Percentiles rank a stretch among this genome's conserved stretches.
phyloP scores from a whole-genome alignment of 1,140 invertebrate species.

The Zaprionus vittiger region DNA sequence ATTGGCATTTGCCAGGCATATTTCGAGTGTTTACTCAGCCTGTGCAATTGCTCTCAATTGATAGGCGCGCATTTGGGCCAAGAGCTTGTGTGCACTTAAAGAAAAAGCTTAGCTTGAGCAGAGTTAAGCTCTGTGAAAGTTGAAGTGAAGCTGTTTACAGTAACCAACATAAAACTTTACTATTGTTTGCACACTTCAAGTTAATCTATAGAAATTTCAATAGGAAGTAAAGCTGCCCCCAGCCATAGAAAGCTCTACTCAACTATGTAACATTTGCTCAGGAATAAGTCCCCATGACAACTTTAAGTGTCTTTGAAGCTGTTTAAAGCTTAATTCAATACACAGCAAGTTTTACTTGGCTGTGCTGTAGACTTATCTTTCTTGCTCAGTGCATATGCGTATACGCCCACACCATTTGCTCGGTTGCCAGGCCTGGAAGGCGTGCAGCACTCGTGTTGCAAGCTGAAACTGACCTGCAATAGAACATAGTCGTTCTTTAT shows the following conservation, averaged over 20 bases:
- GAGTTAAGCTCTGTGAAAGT: background rate
- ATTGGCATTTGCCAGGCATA: constrained; percentile 17
- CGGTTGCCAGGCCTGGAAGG: background rate
- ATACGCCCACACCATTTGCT: background rate
- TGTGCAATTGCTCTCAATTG: constrained; percentile 1
- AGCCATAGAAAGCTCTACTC: too few relatives aligned
- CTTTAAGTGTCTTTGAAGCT: background rate
- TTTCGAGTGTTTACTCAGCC: constrained; percentile 14
- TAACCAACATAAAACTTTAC: too few relatives aligned
- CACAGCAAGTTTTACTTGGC: background rate
- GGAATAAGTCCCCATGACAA: too few relatives aligned
- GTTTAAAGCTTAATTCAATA: background rate
- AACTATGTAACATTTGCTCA: too few relatives aligned
- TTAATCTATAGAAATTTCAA: too few relatives aligned
- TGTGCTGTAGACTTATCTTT: background rate
- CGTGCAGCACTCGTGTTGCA: constrained; percentile 7
- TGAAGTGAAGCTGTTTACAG: background rate
- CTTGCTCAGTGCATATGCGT: background rate
- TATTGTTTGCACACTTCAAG: too few relatives aligned
- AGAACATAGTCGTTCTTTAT: background rate
- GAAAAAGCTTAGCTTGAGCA: background rate
- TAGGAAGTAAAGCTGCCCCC: too few relatives aligned
- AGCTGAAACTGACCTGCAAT: constrained; percentile 14
- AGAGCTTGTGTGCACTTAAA: background rate
- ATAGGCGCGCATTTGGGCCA: constrained; percentile 13